Evolutionary conservation across 2,113 vertebrate genomes (phyloP).

Genomic region (Oreochromis tanganicae): DNA sequence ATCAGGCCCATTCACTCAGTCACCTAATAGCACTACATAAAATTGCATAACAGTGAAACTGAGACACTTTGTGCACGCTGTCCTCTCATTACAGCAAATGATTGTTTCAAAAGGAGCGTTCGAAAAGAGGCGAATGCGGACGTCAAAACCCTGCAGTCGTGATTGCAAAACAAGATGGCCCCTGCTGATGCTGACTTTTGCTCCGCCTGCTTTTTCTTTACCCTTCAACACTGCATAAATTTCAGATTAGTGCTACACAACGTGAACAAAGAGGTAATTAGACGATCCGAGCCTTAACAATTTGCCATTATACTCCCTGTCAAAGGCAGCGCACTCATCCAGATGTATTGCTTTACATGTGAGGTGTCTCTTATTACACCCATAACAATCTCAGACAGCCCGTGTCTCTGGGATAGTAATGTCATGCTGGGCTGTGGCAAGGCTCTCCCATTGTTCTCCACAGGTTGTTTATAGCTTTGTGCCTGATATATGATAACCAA

Average conservation of each 20-base stretch:
- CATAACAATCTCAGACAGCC: slow-evolving; percentile 65
- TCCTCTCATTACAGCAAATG: slow-evolving; percentile 44
- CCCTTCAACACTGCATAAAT: not conserved
- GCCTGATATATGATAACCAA: slow-evolving; percentile 69
- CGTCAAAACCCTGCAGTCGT: not conserved
- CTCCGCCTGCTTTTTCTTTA: not conserved
- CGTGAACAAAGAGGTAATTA: slow-evolving; percentile 56
- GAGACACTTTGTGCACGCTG: slow-evolving; percentile 35
- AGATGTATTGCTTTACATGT: slow-evolving; percentile 58
- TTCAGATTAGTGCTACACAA: slow-evolving; percentile 20
- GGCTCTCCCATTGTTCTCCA: slow-evolving; percentile 62
- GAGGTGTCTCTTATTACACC: slow-evolving; percentile 66
- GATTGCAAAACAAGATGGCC: slow-evolving; percentile 22
- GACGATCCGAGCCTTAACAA: slow-evolving; percentile 48
- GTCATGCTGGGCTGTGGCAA: slow-evolving; percentile 50
- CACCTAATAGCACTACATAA: slow-evolving; percentile 48
- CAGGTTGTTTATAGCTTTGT: slow-evolving; percentile 63
- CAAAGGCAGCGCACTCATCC: slow-evolving; percentile 39
- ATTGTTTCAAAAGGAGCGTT: slow-evolving; percentile 18
- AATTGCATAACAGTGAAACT: slow-evolving; percentile 42
- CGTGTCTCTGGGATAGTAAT: slow-evolving; percentile 47
- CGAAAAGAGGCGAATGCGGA: slow-evolving; percentile 4
- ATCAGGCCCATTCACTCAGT: slow-evolving; percentile 41
- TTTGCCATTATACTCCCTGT: slow-evolving; percentile 54
- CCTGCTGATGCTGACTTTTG: not conserved